phyloP scores from a whole-genome alignment of 2,888 invertebrate genomes.

The Heliconius aoede region DNA sequence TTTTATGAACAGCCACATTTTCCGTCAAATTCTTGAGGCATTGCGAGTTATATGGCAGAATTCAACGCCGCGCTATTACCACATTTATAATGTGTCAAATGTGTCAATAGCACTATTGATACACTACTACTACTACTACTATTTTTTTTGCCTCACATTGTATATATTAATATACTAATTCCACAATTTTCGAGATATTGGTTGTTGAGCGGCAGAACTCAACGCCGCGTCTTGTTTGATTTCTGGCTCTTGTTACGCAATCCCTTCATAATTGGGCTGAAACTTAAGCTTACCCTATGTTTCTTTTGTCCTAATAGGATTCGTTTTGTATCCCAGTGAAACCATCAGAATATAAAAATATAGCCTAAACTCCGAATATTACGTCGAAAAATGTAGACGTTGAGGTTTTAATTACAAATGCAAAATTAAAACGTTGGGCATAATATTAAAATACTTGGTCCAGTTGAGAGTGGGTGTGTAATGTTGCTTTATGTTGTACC shows the following conservation, averaged over 20 bases:
- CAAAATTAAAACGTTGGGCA: slow-evolving; percentile 25
- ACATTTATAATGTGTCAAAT: no score
- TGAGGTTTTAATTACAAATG: slow-evolving; percentile 40
- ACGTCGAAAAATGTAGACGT: slow-evolving; percentile 39
- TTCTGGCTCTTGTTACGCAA: background rate
- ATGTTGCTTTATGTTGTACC: slow-evolving; percentile 5
- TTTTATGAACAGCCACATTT: background rate
- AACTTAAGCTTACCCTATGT: background rate
- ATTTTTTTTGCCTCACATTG: background rate
- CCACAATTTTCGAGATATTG: no score
- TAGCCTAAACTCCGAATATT: slow-evolving; percentile 37
- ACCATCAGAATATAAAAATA: slow-evolving; percentile 24
- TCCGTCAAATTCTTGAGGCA: no score
- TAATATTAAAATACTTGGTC: slow-evolving; percentile 34
- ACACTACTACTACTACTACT: no score
- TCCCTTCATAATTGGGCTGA: background rate
- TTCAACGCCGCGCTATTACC: no score
- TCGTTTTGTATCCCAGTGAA: background rate
- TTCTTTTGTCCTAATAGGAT: no score
- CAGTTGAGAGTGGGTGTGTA: slow-evolving; percentile 23
- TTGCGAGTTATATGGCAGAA: no score
- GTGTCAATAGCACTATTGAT: no score
- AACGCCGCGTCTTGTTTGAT: background rate
- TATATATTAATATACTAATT: no score
- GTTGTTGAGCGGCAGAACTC: no score